Percentiles rank a stretch among this genome's conserved stretches.
phyloP scores from a whole-genome alignment of 2,888 invertebrate species.

The Selenia dentaria region DNA sequence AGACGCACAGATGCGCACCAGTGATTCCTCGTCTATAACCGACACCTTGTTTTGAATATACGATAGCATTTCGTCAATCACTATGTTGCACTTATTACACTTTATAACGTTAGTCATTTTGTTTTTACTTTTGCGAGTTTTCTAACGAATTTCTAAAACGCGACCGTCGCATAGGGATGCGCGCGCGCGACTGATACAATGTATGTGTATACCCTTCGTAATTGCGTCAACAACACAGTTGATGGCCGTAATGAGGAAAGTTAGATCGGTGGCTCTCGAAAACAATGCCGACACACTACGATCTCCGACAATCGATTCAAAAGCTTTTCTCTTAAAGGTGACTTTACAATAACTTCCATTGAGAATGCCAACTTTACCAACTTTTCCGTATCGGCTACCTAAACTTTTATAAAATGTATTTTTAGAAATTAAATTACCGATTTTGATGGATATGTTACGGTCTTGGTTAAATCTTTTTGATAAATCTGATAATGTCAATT shows the following conservation, averaged over 20 bases:
- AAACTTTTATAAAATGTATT: slow-evolving; percentile 47
- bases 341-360: slow-evolving; percentile 36
- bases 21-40: too few relatives aligned
- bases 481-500: too few relatives aligned
- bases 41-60: too few relatives aligned
- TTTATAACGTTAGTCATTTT: too few relatives aligned
- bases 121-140: too few relatives aligned
- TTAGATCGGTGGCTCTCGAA: slow-evolving; percentile 68
- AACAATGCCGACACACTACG: slow-evolving; percentile 73
- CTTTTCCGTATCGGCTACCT: slow-evolving; percentile 55
- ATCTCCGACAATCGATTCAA: slow-evolving; percentile 78
- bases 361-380: slow-evolving; percentile 47
- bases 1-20: too few relatives aligned
- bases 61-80: too few relatives aligned
- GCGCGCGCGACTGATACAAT: too few relatives aligned
- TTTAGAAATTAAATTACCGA: slow-evolving; percentile 23
- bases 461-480: neutral
- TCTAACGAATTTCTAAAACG: too few relatives aligned
- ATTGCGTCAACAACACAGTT: slow-evolving; percentile 63
- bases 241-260: slow-evolving; percentile 80
- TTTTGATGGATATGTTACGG: neutral
- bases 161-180: too few relatives aligned
- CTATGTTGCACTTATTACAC: too few relatives aligned
- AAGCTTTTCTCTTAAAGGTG: slow-evolving; percentile 64
- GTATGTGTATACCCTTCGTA: slow-evolving; percentile 41